Base-by-base conservation (phyloP, 2,888 invertebrate species). In the Yponomeuta malinellus region DNA sequence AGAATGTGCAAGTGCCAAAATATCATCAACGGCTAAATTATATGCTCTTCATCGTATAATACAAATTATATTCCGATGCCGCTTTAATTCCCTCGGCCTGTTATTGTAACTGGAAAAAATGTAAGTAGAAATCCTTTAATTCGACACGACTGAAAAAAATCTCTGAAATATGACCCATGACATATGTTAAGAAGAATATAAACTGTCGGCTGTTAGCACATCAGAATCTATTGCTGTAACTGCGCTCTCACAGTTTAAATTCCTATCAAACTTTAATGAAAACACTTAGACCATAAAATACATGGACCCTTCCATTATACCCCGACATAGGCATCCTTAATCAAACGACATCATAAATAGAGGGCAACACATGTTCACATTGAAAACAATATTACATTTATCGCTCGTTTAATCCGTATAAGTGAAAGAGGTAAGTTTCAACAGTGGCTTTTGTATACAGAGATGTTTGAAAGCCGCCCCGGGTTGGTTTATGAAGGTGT, bases 401-500 rank as follows among this genome's bases (percentile, higher is more conserved):
- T 70, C 12, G 52, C 52, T 59, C 52, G 52, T 15, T 15, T 15
- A 59, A 15, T 59, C 52, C 52, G 15, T 59, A 59, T 59, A 15
- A 59, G 52, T 59, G 52, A 15, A 59, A 59, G 52, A 59, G 52
- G 12, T 59, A 15, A 59, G 52, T 15, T 59, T 59, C 52, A 59
- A 9, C 2, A 59, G 52, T 59, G 52, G 6, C 52, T 59, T 15
- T 59, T 59, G 52, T 59, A 59, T 59, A 15, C 23, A 23, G 15
- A 59, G 52, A 59, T 15, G 15, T 73, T 71, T 72, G 71, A 71
- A 69, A 71, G 48, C 48, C 68, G 72, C 74, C 73, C 72, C 68
- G 3, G 12, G 52, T 59, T 59, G 52, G 15, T 59, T 59, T 59
- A 59, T 59, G 52, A 59, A 5, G 2, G 52, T 2, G 5, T 59